These are phyloP conservation scores for Dendrolimus houi DNA, from an alignment of 2,888 invertebrate genomes.

Conservation along the genomic window DNA sequence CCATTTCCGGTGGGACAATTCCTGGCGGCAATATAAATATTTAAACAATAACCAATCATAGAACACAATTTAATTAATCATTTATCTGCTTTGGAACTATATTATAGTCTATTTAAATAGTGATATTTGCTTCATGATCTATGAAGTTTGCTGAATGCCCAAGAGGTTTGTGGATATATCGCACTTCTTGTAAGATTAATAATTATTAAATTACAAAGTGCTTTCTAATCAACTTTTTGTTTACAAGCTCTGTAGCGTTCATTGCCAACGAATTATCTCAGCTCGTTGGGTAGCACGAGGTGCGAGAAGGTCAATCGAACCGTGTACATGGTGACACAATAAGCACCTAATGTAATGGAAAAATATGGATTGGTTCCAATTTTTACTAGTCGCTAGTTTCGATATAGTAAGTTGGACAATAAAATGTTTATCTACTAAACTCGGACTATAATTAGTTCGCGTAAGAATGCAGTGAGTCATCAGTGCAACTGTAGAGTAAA, in stretches of 20 bases:
- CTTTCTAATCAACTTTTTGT: not conserved
- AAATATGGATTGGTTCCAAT: constrained; percentile 3
- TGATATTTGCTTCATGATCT: no score
- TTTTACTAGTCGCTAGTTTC: not conserved
- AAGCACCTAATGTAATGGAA: constrained; percentile 20
- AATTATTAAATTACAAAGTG: not conserved
- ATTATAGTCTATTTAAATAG: no score
- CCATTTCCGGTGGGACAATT: no score
- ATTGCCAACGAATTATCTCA: constrained; percentile 16
- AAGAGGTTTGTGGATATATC: not conserved
- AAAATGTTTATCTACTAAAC: no score
- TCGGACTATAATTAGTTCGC: no score
- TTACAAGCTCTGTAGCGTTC: constrained; percentile 4
- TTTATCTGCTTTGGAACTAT: no score
- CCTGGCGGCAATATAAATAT: no score
- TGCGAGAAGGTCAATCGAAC: constrained; percentile 15
- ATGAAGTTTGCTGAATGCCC: not conserved
- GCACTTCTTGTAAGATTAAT: not conserved
- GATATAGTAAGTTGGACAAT: no score
- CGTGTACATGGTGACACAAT: constrained; percentile 8
- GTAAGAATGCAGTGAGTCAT: no score
- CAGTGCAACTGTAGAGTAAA: no score
- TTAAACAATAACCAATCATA: no score
- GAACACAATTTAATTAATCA: no score
- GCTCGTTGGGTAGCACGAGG: constrained; percentile 12